A percentile compares a stretch with the other conserved stretches of the same genome.
These are phyloP conservation scores for Corythaeola cristata DNA, from an alignment of 2,113 vertebrate species.

Conservation along the genomic window DNA sequence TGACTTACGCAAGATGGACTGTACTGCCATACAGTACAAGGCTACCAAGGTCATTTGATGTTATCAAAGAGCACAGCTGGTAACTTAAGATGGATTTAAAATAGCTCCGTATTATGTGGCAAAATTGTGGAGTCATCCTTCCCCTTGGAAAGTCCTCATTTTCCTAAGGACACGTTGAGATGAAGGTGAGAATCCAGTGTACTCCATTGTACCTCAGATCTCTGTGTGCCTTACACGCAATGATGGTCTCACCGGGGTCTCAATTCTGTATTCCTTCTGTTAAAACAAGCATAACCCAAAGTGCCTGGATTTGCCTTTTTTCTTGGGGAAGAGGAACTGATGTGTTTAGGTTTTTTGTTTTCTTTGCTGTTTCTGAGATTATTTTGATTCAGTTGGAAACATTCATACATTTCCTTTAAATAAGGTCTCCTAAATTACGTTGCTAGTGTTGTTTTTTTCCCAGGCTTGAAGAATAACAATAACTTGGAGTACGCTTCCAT, in stretches of 20 bases:
- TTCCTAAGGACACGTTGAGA: background rate
- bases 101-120: background rate
- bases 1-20: background rate
- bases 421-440: background rate
- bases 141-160: background rate
- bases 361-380: background rate
- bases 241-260: background rate
- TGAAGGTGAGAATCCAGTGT: background rate
- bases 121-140: background rate
- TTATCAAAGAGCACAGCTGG: background rate
- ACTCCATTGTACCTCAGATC: background rate
- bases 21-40: background rate
- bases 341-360: background rate
- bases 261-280: background rate
- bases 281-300: background rate
- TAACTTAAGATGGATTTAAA: background rate
- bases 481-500: background rate
- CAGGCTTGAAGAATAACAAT: background rate
- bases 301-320: background rate
- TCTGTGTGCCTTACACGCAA: background rate
- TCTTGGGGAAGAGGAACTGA: background rate
- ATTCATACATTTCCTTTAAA: background rate
- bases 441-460: background rate
- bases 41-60: background rate
- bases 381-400: background rate